Conservation (phyloP, 2,797 vertebrate species). For the Sebastiscus tertius region DNA sequence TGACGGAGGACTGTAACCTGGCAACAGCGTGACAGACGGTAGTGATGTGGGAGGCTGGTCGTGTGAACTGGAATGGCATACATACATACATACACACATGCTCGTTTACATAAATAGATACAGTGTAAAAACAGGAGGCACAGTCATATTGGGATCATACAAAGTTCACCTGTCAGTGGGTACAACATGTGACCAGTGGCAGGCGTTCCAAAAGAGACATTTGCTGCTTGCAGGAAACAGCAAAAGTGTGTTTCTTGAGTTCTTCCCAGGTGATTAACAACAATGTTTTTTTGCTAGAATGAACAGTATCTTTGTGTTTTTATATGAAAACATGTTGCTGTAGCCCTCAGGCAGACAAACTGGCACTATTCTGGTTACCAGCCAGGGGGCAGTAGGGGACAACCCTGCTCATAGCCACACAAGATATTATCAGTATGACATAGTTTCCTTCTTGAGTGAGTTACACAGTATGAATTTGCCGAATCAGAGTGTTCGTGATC, state of each 20-base stretch:
- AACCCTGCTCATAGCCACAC: constrained; percentile 16
- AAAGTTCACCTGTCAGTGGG: constrained; percentile 62
- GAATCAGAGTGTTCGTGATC: neutral
- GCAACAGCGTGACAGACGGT: constrained; percentile 52
- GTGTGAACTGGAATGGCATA: constrained; percentile 63
- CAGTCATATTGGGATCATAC: constrained; percentile 68
- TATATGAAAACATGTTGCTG: neutral
- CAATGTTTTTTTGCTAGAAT: neutral
- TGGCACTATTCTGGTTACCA: neutral
- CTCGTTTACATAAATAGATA: constrained; percentile 77
- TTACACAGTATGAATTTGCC: neutral
- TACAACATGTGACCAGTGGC: constrained; percentile 53
- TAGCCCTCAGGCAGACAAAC: neutral
- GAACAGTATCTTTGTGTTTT: neutral
- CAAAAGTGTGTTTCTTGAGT: neutral
- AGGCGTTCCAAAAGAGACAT: constrained; percentile 2
- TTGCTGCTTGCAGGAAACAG: neutral
- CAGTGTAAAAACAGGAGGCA: constrained; percentile 81
- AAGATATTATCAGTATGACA: neutral
- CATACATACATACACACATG: constrained; percentile 49
- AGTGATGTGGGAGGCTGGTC: constrained; percentile 24
- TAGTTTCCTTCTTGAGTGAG: neutral
- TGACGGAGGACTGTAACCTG: constrained; percentile 47
- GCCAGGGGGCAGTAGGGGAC: constrained; percentile 70
- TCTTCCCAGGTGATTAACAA: neutral